A percentile compares a stretch with the other conserved stretches of the same genome.
Evolutionary conservation across 2,113 vertebrate species (phyloP).

Genomic region (Oxyruncus cristatus): DNA sequence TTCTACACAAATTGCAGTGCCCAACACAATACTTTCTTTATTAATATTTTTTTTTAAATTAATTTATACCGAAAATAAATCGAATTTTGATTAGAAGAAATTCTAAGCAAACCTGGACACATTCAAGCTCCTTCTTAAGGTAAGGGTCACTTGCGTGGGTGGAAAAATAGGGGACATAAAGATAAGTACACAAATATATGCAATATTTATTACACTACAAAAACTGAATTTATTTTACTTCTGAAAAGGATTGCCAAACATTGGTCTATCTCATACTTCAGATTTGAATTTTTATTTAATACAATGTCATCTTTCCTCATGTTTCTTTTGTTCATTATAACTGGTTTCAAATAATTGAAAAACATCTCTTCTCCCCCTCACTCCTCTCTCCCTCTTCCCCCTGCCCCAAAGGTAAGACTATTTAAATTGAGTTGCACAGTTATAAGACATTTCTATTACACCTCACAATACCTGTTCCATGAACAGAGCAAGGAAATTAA

Average conservation of each 20-base stretch:
- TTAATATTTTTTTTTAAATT: neutral
- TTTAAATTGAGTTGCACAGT: neutral
- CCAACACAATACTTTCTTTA: neutral
- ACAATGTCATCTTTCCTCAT: neutral
- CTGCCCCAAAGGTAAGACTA: neutral
- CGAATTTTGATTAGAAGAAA: neutral
- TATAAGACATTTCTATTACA: neutral
- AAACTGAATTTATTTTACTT: neutral
- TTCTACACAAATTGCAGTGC: neutral
- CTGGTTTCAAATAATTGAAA: neutral
- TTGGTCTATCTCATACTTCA: neutral
- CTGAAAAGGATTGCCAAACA: neutral
- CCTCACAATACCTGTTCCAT: neutral
- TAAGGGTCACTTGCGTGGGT: neutral
- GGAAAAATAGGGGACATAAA: neutral
- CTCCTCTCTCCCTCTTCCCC: neutral
- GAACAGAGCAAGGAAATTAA: neutral
- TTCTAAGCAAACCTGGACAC: neutral
- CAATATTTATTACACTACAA: neutral
- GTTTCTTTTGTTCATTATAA: neutral
- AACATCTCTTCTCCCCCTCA: neutral
- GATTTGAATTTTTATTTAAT: neutral
- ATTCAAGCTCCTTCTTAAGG: accelerated
- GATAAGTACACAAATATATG: neutral
- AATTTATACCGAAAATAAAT: neutral